Base-by-base conservation (phyloP, 2,888 invertebrate species). In the Norana najaformis region DNA sequence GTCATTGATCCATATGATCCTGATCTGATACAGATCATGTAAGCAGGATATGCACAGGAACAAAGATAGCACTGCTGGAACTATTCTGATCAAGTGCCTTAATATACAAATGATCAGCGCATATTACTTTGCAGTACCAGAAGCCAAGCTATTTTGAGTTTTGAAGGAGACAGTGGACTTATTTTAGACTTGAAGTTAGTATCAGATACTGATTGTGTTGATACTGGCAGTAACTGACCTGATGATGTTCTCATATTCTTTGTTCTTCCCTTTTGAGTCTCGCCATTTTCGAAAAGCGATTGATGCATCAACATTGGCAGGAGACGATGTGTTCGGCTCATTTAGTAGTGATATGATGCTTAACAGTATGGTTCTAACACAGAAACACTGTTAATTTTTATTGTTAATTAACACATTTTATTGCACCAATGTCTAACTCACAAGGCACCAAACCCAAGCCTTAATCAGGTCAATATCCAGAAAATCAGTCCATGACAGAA, bases 311-410 rank as follows among this genome's bases (percentile, higher is more conserved):
- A 99, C 99, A 95, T 99, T 99, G 93, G 99, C 99, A 88, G 99
- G 99, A 94, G 99, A 99, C 96, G 97, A 99, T 92, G 99, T 99
- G 96, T 99, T 99, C 92, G 99, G 99, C 96, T 99, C 99, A 96
- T 99, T 99, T 94, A 99, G 96, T 92, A 99, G 96, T 34, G 99
- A 99, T 94, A 99, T 99, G 93, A 99, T 99, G 92, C 99, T 99
- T 91, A 99, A 96, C 92, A 99, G 96, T 94, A 99, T 98, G 89
- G 99, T 99, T 95, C 99, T 95, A 85, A 36, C 37, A 37, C 36
- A 83, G 16, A 83, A 1, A 83, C 30, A 47, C 4, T n/a, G n/a
- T n/a, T n/a, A n/a, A n/a, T n/a, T n/a, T n/a, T n/a, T n/a, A n/a
- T n/a, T n/a, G n/a, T n/a, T n/a, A n/a, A n/a, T n/a, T n/a, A n/a